These are phyloP conservation scores for Branchinecta sandiegonensis DNA, from an alignment of 2,888 invertebrate species.

Conservation along the genomic window DNA sequence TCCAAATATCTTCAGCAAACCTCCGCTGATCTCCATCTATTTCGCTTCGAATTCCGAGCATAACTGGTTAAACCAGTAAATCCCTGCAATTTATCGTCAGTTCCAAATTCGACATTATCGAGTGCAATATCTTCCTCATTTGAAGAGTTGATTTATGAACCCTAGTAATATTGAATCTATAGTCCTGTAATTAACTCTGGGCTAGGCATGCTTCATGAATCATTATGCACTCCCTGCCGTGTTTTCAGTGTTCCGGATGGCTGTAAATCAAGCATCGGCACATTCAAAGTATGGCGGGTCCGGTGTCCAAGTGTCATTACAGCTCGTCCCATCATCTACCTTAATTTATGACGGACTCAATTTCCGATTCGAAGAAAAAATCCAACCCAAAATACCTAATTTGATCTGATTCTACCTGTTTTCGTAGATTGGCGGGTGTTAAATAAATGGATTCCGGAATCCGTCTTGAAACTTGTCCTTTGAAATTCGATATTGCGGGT, in stretches of 20 bases:
- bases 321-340: background rate
- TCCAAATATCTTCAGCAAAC: too few species aligned
- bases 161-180: background rate
- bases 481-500: too few species aligned
- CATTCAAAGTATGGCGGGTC: background rate
- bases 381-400: background rate
- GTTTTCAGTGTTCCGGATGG: background rate
- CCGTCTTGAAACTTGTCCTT: too few species aligned
- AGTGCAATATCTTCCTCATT: background rate
- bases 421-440: too few species aligned
- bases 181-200: background rate
- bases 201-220: conserved; percentile 1
- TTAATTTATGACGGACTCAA: background rate
- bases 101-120: conserved; percentile 9
- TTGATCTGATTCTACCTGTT: background rate
- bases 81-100: too few species aligned
- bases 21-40: too few species aligned
- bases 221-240: background rate
- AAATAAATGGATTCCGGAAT: too few species aligned
- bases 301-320: conserved; percentile 1
- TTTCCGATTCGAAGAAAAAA: background rate
- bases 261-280: background rate
- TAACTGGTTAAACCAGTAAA: too few species aligned
- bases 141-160: background rate
- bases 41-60: too few species aligned